A percentile compares a stretch with the other conserved stretches of the same genome.
phyloP scores from a whole-genome alignment of 1,140 invertebrate species.

The Drosophila repletoides region DNA sequence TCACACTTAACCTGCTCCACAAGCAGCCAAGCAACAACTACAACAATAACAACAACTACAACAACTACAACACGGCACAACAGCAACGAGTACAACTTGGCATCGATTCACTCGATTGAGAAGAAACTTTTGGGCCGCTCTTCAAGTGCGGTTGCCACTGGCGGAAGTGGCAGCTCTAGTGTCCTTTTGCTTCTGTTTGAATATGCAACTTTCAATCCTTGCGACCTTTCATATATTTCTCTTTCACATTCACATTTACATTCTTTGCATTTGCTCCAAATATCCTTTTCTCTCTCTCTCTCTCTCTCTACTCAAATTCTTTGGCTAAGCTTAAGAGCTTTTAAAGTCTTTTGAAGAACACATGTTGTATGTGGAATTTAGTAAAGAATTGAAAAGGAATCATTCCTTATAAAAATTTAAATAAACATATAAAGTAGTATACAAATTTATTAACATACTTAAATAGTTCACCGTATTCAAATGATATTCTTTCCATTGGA shows the following conservation, averaged over 20 bases:
- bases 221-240: not conserved
- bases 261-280: not conserved
- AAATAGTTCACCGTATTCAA: too few relatives aligned
- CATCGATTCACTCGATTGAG: conserved; percentile 49
- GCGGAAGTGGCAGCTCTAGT: conserved; percentile 16
- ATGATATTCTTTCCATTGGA: too few relatives aligned
- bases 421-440: too few relatives aligned
- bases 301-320: too few relatives aligned
- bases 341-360: too few relatives aligned
- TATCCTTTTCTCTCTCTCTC: too few relatives aligned
- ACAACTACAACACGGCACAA: not conserved
- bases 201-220: conserved; percentile 21
- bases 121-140: conserved; percentile 10
- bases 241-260: not conserved
- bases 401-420: too few relatives aligned
- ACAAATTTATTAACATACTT: too few relatives aligned
- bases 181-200: conserved; percentile 11
- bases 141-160: conserved; percentile 19
- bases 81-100: conserved; percentile 23
- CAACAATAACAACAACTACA: conserved; percentile 1
- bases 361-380: too few relatives aligned
- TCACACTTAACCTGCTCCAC: conserved; percentile 74
- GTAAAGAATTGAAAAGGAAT: too few relatives aligned
- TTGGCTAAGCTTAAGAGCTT: too few relatives aligned
- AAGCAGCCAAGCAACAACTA: conserved; percentile 17